These are phyloP conservation scores for Lepidurus arcticus DNA, from an alignment of 1,140 invertebrate species.

Conservation along the genomic window DNA sequence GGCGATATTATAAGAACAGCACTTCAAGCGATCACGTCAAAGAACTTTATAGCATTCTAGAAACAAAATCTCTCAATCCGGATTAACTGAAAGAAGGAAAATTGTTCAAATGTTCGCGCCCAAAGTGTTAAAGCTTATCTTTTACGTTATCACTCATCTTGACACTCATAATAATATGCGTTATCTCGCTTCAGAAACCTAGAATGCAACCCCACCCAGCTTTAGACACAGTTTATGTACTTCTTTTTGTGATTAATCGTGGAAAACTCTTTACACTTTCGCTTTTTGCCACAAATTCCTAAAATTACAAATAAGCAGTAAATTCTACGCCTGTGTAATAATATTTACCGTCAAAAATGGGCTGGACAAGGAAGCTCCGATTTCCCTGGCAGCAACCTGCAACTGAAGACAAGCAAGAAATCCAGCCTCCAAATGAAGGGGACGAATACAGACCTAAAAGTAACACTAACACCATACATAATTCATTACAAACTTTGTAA, in stretches of 20 bases:
- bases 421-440: constrained; percentile 30
- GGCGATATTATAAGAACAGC: too few relatives aligned
- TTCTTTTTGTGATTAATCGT: background rate
- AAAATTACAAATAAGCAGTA: too few relatives aligned
- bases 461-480: background rate
- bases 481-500: background rate
- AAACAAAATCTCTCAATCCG: too few relatives aligned
- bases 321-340: too few relatives aligned
- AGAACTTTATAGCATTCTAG: too few relatives aligned
- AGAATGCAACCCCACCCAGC: background rate
- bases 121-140: background rate
- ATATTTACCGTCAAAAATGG: constrained; percentile 1
- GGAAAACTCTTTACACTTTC: too few relatives aligned
- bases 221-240: background rate
- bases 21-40: too few relatives aligned
- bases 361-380: constrained; percentile 39
- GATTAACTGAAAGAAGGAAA: too few relatives aligned
- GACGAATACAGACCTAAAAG: constrained; percentile 26
- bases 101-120: background rate
- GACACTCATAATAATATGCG: background rate
- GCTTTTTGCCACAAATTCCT: too few relatives aligned
- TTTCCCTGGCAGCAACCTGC: constrained; percentile 26
- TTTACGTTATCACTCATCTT: background rate
- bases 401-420: constrained; percentile 26
- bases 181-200: background rate